Conservation (phyloP, 2,888 invertebrate genomes). For the Oligia strigilis region DNA sequence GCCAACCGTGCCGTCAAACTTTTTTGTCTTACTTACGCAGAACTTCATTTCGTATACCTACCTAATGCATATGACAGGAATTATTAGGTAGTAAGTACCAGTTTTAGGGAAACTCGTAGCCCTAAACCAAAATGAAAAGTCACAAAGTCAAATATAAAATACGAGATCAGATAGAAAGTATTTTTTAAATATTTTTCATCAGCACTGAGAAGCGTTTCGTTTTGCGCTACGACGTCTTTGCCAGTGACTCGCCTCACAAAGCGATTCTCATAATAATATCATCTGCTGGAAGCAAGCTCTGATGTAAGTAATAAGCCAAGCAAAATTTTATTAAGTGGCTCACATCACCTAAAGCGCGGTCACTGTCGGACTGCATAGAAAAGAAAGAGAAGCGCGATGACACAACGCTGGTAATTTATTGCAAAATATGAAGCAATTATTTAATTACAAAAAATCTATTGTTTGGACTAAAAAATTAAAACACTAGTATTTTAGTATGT, state of each 20-base stretch:
- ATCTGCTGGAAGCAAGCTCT: constrained; percentile 1
- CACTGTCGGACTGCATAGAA: too few relatives aligned
- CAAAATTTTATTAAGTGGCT: not conserved
- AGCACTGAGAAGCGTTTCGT: constrained; percentile 3
- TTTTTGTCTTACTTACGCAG: not conserved
- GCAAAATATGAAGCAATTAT: too few relatives aligned
- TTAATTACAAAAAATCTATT: too few relatives aligned
- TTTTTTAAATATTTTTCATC: constrained; percentile 8
- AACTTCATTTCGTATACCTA: not conserved
- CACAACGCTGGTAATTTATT: too few relatives aligned
- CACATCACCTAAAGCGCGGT: too few relatives aligned
- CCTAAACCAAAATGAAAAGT: not conserved
- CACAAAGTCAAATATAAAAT: not conserved
- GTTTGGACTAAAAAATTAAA: too few relatives aligned
- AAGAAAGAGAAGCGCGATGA: too few relatives aligned
- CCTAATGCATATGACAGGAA: not conserved
- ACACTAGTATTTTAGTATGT: too few relatives aligned
- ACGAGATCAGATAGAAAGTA: constrained; percentile 1
- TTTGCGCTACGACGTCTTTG: constrained; percentile 17
- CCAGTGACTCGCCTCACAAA: constrained; percentile 13
- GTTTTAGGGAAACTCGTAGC: not conserved
- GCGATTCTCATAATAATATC: constrained; percentile 29
- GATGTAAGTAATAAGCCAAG: constrained; percentile 25
- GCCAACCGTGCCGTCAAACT: too few relatives aligned
- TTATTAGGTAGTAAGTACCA: not conserved